phyloP scores from a whole-genome alignment of 2,797 vertebrate genomes.

The Chelon labrosus region DNA sequence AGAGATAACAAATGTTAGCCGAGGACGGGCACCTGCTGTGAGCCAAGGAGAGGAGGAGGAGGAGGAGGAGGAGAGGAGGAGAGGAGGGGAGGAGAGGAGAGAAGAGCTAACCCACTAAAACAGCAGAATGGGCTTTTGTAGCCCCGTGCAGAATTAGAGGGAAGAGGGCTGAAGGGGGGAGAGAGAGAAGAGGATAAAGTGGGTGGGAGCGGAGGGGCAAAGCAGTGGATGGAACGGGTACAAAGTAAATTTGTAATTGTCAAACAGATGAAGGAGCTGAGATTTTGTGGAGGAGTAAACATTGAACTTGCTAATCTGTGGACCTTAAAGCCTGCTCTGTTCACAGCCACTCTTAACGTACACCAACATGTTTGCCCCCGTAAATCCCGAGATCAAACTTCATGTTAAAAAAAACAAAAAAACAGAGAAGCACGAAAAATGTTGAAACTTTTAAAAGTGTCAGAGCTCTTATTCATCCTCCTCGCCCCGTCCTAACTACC shows the following conservation, averaged over 20 bases:
- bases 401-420: background rate
- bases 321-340: slow-evolving; percentile 50
- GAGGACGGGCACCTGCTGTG: slow-evolving; percentile 82
- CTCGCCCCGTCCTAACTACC: slow-evolving; percentile 24
- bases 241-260: slow-evolving; percentile 78
- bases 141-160: slow-evolving; percentile 68
- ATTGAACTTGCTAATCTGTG: slow-evolving; percentile 69
- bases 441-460: slow-evolving; percentile 33
- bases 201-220: slow-evolving; percentile 45
- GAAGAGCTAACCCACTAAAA: slow-evolving; percentile 73
- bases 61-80: slow-evolving; percentile 19
- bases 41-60: slow-evolving; percentile 65
- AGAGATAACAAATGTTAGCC: slow-evolving; percentile 86
- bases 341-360: slow-evolving; percentile 30
- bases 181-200: slow-evolving; percentile 46
- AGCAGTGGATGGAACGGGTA: slow-evolving; percentile 63
- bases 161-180: slow-evolving; percentile 42
- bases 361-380: slow-evolving; percentile 10
- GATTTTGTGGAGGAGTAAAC: slow-evolving; percentile 66
- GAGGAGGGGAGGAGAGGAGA: slow-evolving; percentile 34
- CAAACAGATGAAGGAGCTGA: slow-evolving; percentile 73
- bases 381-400: slow-evolving; percentile 51
- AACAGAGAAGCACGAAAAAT: slow-evolving; percentile 15
- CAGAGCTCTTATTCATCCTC: slow-evolving; percentile 9
- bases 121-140: slow-evolving; percentile 80